These are phyloP conservation scores for Synanthedon formicaeformis DNA, from an alignment of 2,888 invertebrate species.

Conservation along the genomic window DNA sequence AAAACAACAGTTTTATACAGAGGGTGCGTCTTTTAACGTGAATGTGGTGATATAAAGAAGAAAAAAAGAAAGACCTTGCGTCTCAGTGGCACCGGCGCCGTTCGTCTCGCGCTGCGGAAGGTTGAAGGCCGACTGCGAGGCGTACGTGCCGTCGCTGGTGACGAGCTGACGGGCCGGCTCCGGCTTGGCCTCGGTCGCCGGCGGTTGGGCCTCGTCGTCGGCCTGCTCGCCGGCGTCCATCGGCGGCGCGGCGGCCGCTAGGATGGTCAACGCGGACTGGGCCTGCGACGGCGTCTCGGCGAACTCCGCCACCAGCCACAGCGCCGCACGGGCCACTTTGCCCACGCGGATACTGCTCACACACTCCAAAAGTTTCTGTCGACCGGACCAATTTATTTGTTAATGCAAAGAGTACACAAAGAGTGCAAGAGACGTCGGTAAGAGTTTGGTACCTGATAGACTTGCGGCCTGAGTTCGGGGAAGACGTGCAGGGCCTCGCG, in stretches of 20 bases:
- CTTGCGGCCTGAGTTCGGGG: slow-evolving; percentile 81
- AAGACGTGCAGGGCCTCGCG: slow-evolving; percentile 97
- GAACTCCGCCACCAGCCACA: slow-evolving; percentile 99
- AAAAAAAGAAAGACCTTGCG: neutral
- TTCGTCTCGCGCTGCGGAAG: slow-evolving; percentile 72
- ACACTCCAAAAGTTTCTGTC: slow-evolving; percentile 78
- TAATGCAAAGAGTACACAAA: too few species aligned
- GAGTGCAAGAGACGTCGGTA: too few species aligned
- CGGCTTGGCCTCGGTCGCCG: slow-evolving; percentile 7
- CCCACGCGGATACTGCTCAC: slow-evolving; percentile 90
- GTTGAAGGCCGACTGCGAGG: slow-evolving; percentile 97
- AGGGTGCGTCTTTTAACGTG: too few species aligned
- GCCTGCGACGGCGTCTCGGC: slow-evolving; percentile 84
- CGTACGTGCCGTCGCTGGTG: slow-evolving; percentile 99
- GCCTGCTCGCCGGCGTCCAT: slow-evolving; percentile 4
- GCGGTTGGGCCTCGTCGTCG: slow-evolving; percentile 22
- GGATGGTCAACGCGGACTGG: slow-evolving; percentile 80
- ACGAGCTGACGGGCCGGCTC: slow-evolving; percentile 77
- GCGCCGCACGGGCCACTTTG: slow-evolving; percentile 90
- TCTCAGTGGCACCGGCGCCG: neutral
- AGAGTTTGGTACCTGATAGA: slow-evolving; percentile 75
- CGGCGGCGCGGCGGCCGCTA: slow-evolving; percentile 53
- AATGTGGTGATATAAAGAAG: too few species aligned
- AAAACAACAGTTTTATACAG: too few species aligned
- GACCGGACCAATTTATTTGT: slow-evolving; percentile 1